phyloP scores from a whole-genome alignment of 2,113 vertebrate species.

The Epinephelus moara region DNA sequence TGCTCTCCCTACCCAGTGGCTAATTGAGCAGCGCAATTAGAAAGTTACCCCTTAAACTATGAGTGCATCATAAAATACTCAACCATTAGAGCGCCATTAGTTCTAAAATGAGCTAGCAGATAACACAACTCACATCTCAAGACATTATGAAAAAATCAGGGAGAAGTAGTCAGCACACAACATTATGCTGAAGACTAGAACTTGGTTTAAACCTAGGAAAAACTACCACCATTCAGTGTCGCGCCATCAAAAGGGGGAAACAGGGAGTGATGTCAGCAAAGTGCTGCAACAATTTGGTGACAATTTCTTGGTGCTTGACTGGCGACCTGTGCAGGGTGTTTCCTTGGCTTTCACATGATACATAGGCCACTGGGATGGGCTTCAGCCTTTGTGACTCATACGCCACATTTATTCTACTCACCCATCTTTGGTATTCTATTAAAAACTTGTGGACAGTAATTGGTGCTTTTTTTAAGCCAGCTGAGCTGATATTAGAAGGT shows the following conservation, averaged over 20 bases:
- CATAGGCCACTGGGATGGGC: constrained; percentile 1
- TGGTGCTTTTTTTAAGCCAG: too few species aligned
- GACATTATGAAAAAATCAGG: background rate
- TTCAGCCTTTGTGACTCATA: too few species aligned
- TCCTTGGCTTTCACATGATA: background rate
- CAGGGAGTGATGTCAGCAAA: background rate
- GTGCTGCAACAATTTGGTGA: background rate
- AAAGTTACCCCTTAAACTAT: background rate
- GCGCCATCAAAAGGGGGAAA: background rate
- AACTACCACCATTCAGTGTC: background rate
- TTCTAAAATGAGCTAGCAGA: constrained; percentile 7
- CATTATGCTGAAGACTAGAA: too few species aligned
- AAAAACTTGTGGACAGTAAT: too few species aligned
- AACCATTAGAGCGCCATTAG: background rate
- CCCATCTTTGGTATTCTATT: too few species aligned
- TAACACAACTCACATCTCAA: background rate
- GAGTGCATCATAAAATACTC: background rate
- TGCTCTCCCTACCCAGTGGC: background rate
- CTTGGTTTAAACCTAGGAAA: background rate
- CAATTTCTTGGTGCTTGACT: background rate
- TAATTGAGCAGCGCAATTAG: background rate
- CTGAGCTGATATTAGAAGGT: too few species aligned
- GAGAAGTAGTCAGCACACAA: background rate
- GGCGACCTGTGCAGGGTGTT: background rate
- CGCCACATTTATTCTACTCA: too few species aligned